These are phyloP conservation scores for Scalopus aquaticus DNA, from an alignment of 2,113 vertebrate genomes.

Conservation along the genomic window DNA sequence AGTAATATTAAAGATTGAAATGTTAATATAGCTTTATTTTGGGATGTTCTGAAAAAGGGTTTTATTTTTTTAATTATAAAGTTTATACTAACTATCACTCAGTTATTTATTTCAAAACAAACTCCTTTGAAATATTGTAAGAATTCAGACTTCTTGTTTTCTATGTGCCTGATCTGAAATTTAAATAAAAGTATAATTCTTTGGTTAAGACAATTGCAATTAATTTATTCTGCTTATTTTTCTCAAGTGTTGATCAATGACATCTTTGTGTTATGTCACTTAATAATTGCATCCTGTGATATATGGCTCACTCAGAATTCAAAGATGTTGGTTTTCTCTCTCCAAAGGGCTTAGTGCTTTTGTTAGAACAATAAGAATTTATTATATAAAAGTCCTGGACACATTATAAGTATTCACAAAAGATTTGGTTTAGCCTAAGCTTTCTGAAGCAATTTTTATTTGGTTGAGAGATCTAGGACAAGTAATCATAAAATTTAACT, in stretches of 20 bases:
- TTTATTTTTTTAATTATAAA: background rate
- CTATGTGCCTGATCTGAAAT: background rate
- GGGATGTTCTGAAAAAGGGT: rapidly evolving
- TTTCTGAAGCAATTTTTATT: background rate
- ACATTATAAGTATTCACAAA: background rate
- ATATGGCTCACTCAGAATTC: background rate
- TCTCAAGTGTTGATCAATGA: background rate
- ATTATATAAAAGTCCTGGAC: background rate
- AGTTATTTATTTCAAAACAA: background rate
- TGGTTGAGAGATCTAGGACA: background rate
- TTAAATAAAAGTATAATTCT: background rate
- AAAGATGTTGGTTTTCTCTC: background rate
- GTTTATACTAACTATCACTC: background rate
- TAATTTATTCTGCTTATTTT: background rate
- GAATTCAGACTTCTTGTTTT: background rate
- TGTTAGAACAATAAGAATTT: background rate
- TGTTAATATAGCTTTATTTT: background rate
- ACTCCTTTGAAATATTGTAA: background rate
- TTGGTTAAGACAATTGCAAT: background rate
- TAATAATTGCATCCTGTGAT: background rate
- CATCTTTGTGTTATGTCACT: background rate
- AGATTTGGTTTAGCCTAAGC: background rate
- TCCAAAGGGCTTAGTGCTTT: background rate
- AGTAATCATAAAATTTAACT: background rate
- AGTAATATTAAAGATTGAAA: background rate